A percentile compares a stretch with the other conserved stretches of the same genome.
Evolutionary conservation across 2,113 vertebrate genomes (phyloP).

Genomic region (Leptobrachium ailaonicum): DNA sequence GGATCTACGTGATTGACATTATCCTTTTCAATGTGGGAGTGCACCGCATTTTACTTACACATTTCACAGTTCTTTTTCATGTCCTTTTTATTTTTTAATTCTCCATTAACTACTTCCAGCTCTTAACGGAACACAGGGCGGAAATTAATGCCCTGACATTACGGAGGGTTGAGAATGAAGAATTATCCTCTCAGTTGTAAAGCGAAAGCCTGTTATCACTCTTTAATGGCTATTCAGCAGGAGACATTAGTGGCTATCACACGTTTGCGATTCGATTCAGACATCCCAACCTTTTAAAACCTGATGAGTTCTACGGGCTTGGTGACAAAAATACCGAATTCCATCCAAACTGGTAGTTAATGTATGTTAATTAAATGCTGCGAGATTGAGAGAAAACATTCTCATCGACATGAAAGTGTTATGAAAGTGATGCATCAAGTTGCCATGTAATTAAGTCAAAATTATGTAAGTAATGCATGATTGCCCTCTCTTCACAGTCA

Average conservation of each 20-base stretch:
- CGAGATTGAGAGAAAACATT: constrained; percentile 48
- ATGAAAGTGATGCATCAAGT: constrained; percentile 40
- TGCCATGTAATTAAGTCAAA: constrained; percentile 42
- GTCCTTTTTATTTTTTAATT: neutral
- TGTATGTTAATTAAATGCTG: constrained; percentile 48
- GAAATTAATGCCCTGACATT: neutral
- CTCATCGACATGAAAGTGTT: constrained; percentile 36
- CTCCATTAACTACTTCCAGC: neutral
- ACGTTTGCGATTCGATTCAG: constrained; percentile 9
- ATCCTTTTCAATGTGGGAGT: too few species aligned
- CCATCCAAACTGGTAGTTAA: constrained; percentile 41
- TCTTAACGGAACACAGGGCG: neutral
- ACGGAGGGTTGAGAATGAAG: neutral
- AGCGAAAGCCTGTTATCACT: constrained; percentile 9
- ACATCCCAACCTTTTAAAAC: constrained; percentile 33
- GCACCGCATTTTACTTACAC: too few species aligned
- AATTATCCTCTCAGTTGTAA: neutral
- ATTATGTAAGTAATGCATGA: constrained; percentile 41
- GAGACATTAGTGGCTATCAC: constrained; percentile 17
- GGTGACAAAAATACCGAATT: constrained; percentile 32
- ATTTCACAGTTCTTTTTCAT: too few species aligned
- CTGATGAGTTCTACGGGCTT: constrained; percentile 10
- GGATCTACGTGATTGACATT: too few species aligned
- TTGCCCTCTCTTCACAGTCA: constrained; percentile 37
- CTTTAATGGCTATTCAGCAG: constrained; percentile 14